Conservation (phyloP, 2,113 vertebrate species). For the Leiothrix lutea region DNA sequence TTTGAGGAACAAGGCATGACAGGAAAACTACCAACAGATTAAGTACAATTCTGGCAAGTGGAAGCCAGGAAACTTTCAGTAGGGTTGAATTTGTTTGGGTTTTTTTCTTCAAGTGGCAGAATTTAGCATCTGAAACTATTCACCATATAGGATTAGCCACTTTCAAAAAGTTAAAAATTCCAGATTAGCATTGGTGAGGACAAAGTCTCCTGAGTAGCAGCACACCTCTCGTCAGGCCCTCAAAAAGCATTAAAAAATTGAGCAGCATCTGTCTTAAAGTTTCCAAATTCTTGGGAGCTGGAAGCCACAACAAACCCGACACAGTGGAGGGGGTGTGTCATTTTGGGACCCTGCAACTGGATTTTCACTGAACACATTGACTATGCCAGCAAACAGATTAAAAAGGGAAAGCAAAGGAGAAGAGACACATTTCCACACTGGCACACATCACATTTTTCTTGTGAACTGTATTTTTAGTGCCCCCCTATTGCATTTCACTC, state of each 20-base stretch:
- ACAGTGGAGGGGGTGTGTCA: rapidly evolving
- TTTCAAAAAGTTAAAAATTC: background rate
- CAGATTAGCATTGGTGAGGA: background rate
- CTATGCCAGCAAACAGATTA: background rate
- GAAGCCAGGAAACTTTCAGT: background rate
- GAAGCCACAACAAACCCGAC: background rate
- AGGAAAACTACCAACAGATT: background rate
- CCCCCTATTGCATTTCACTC: background rate
- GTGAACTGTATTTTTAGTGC: background rate
- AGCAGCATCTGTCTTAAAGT: background rate
- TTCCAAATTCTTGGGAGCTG: background rate
- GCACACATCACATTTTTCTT: background rate
- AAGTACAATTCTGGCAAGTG: background rate
- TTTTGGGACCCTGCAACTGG: background rate
- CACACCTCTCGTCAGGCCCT: background rate
- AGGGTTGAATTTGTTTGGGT: too few relatives aligned
- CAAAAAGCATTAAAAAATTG: background rate
- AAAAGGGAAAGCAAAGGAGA: background rate
- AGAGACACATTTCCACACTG: background rate
- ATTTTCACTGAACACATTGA: background rate
- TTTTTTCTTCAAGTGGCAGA: background rate
- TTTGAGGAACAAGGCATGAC: background rate
- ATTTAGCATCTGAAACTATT: background rate
- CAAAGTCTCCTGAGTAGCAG: background rate
- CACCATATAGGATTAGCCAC: background rate